Evolutionary conservation across 2,797 vertebrate species (phyloP).

Genomic region (Austrolebias charrua): DNA sequence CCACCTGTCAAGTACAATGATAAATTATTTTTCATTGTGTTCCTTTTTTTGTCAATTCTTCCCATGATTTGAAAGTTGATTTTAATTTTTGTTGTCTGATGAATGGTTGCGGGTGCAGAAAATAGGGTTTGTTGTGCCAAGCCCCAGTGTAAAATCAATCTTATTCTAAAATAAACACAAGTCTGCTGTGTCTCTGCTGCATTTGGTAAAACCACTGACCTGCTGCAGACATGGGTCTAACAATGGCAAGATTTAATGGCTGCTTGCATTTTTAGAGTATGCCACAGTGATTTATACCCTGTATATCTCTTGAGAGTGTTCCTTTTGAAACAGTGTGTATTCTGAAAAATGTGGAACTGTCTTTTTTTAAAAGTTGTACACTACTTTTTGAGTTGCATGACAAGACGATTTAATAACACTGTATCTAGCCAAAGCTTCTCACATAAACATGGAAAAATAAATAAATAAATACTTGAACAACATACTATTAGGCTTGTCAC

Average conservation of each 20-base stretch:
- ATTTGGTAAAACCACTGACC: constrained; percentile 35
- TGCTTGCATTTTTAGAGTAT: constrained; percentile 38
- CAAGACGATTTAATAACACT: constrained; percentile 12
- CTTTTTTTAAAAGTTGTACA: constrained; percentile 21
- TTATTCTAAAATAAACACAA: constrained; percentile 6
- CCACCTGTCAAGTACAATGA: not conserved
- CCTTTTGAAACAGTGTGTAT: constrained; percentile 1
- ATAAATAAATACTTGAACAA: too few species aligned
- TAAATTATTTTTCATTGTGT: not conserved
- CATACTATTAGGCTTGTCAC: too few species aligned
- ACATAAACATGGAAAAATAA: constrained; percentile 4
- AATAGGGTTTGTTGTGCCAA: constrained; percentile 6
- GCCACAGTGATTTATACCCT: constrained; percentile 60
- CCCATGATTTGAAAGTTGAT: constrained; percentile 9
- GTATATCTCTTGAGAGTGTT: constrained; percentile 19
- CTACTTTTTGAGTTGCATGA: constrained; percentile 29
- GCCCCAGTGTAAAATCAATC: not conserved
- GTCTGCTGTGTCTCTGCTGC: constrained; percentile 17
- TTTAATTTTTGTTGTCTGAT: constrained; percentile 18
- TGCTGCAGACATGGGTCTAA: constrained; percentile 32
- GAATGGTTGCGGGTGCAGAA: constrained; percentile 4
- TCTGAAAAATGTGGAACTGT: not conserved
- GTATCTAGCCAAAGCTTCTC: constrained; percentile 11
- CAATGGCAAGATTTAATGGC: constrained; percentile 34
- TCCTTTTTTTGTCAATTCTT: not conserved